These are phyloP conservation scores for Limnephilus rhombicus DNA, from an alignment of 2,888 invertebrate species.

Conservation along the genomic window DNA sequence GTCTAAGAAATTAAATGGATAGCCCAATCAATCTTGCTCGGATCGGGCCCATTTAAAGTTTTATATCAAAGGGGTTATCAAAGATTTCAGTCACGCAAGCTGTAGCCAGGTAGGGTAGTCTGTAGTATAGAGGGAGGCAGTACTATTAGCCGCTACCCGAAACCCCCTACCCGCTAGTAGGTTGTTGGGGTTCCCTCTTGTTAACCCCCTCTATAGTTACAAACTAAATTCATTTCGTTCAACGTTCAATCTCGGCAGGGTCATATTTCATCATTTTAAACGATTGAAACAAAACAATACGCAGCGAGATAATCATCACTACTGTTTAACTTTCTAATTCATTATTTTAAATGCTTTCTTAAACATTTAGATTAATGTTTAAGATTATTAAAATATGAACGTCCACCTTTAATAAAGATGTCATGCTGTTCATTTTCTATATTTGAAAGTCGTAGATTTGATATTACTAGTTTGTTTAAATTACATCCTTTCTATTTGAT, in stretches of 20 bases:
- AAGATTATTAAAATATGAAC: background rate
- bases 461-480: too few species aligned
- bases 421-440: background rate
- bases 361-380: background rate
- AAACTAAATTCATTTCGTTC: slow-evolving; percentile 24
- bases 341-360: background rate
- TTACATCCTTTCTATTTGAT: too few species aligned
- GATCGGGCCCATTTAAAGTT: slow-evolving; percentile 57
- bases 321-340: background rate
- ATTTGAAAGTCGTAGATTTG: background rate
- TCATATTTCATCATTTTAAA: background rate
- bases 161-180: too few species aligned
- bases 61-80: slow-evolving; percentile 56
- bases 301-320: background rate
- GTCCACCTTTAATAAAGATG: background rate
- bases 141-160: background rate
- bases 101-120: slow-evolving; percentile 12
- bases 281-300: slow-evolving; percentile 9
- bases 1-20: slow-evolving; percentile 56
- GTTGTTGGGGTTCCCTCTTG: background rate
- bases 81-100: slow-evolving; percentile 56
- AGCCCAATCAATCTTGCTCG: slow-evolving; percentile 55
- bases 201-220: background rate
- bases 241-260: background rate
- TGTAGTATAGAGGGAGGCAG: background rate